phyloP scores from a whole-genome alignment of 92 coral and sea anemone genomes.

The Hydrozoanthus gracilis region DNA sequence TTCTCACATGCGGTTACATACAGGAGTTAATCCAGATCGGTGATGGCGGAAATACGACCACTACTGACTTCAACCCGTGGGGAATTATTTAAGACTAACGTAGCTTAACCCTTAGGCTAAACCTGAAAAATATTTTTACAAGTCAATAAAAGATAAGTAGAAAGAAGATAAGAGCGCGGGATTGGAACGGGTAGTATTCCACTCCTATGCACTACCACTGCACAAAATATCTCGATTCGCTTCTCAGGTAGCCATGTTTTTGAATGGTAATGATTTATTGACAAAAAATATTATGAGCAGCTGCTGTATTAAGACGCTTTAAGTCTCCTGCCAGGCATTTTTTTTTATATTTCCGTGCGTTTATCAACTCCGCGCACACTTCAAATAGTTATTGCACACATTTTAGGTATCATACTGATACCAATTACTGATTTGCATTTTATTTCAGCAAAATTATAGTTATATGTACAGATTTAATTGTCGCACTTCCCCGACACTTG shows the following conservation, averaged over 20 bases:
- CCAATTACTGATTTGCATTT: too few species aligned
- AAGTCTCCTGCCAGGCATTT: neutral
- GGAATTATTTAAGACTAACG: neutral
- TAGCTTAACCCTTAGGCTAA: neutral
- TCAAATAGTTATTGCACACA: too few species aligned
- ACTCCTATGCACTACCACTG: neutral
- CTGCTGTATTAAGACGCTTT: neutral
- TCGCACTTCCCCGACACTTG: too few species aligned
- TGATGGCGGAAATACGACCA: neutral
- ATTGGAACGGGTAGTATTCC: neutral
- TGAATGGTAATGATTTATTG: neutral
- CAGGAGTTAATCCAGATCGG: neutral
- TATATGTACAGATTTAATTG: too few species aligned
- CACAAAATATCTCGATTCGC: conserved; percentile 1
- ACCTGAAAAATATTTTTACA: conserved; percentile 1
- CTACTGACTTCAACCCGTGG: too few species aligned
- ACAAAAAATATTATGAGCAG: neutral
- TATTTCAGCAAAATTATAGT: too few species aligned
- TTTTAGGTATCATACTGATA: too few species aligned
- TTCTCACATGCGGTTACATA: too few species aligned
- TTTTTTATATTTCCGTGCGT: too few species aligned
- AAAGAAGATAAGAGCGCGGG: neutral
- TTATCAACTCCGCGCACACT: too few species aligned
- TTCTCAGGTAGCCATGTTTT: neutral
- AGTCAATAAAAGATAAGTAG: neutral